Base-by-base conservation (phyloP, 1,140 invertebrate species). In the Drosophila lowei region DNA sequence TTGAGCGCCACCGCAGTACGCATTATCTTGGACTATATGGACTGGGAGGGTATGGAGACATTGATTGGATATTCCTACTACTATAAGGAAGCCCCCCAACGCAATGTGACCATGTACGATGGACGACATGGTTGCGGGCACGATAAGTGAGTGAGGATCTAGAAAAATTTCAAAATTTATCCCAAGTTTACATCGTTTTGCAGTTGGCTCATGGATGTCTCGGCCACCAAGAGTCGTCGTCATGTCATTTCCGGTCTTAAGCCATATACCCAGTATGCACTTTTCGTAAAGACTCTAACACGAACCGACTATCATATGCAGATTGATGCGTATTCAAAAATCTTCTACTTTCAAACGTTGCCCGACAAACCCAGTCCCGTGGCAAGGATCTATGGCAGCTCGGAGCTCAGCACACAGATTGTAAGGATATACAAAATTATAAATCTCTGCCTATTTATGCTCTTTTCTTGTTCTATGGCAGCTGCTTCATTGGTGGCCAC, bases 221-320 rank as follows among this genome's bases (percentile, higher is more conserved):
- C 77, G 46, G 16, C 59, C n/a, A 50, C 42, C 57, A n/a, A 66
- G 54, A 64, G 83, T 53, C 58, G 88, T n/a, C 91, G 92, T 70
- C 77, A 91, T 44, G 91, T 94, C 15, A 89, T 98, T 13, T 92
- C 93, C 1, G 92, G 93, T 28, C 92, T 98, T 0, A 95, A 96
- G 80, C 96, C 97, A 0, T 97, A 94, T 91, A 98, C 97, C 0
- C 94, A 95, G 71, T 99, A 99, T 92, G 97, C 97, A 0, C 95
- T 95, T 62, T 98, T 98, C 91, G 95, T 98, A 0, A 96, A 97
- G 91, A 98, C 97, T 0, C 95, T 93, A 50, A 98, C 96, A 0
- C 95, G 97, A 52, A 94, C 95, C 3, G 86, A 90, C 41, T 90
- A 90, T 94, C 94, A 64, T 95, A 96, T 90, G 93, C 93, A 68